These are phyloP conservation scores for Salarias fasciatus DNA, from an alignment of 2,797 vertebrate species.

Conservation along the genomic window DNA sequence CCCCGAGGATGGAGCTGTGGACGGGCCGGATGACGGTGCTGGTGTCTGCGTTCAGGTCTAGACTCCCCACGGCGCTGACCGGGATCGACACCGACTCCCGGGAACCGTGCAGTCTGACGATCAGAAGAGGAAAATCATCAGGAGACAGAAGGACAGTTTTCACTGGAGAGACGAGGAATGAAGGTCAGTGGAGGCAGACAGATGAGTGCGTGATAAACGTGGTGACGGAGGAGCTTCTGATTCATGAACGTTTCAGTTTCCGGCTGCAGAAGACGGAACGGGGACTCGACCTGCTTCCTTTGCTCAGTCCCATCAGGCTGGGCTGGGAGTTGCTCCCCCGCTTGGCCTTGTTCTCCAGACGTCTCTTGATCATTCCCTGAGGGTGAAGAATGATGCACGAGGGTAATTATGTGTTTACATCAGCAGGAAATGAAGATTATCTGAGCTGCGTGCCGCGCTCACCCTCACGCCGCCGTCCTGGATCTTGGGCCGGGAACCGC, in stretches of 20 bases:
- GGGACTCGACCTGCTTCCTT: slow-evolving; percentile 68
- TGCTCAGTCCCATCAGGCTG: slow-evolving; percentile 58
- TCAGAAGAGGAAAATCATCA: slow-evolving; percentile 1
- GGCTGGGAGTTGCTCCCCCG: slow-evolving; percentile 75
- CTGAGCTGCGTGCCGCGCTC: slow-evolving; percentile 33
- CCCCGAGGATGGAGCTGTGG: slow-evolving; percentile 92
- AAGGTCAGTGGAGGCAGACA: too few species aligned
- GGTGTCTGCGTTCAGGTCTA: slow-evolving; percentile 87
- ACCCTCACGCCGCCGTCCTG: slow-evolving; percentile 83
- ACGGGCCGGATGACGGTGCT: slow-evolving; percentile 88
- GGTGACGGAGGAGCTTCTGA: too few species aligned
- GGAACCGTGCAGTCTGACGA: slow-evolving; percentile 78
- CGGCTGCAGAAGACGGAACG: not conserved
- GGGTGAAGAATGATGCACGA: slow-evolving; percentile 2
- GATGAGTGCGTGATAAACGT: too few species aligned
- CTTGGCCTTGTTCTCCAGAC: slow-evolving; percentile 71
- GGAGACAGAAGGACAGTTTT: too few species aligned
- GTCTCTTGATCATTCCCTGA: slow-evolving; percentile 81
- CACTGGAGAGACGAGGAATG: too few species aligned
- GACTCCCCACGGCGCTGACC: slow-evolving; percentile 76
- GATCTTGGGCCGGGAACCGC: slow-evolving; percentile 69
- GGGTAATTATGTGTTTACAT: slow-evolving; percentile 3
- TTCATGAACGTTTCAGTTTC: not conserved
- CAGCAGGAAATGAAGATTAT: slow-evolving; percentile 52
- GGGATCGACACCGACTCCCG: slow-evolving; percentile 86